Conservation (phyloP, 2,888 invertebrate species). For the Macrophya alboannulata region DNA sequence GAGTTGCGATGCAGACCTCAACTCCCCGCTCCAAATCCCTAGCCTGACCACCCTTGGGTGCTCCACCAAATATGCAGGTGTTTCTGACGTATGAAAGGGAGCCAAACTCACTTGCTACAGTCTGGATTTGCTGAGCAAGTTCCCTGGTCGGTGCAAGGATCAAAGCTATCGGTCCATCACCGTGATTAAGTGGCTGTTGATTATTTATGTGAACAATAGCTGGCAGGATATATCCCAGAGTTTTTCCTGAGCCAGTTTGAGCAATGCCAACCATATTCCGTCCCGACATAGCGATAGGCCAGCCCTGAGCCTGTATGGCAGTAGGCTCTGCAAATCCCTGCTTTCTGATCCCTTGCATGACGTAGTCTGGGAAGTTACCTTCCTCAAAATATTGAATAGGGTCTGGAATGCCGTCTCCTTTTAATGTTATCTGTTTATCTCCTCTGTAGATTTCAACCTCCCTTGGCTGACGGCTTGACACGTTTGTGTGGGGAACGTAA, state of each 20-base stretch:
- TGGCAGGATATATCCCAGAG: slow-evolving; percentile 90
- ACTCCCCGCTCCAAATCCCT: slow-evolving; percentile 89
- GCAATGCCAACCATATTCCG: slow-evolving; percentile 93
- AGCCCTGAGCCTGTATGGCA: slow-evolving; percentile 92
- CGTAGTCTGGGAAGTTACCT: slow-evolving; percentile 89
- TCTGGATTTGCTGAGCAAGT: slow-evolving; percentile 91
- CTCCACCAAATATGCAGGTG: slow-evolving; percentile 95
- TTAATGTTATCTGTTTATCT: slow-evolving; percentile 88
- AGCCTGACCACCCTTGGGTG: slow-evolving; percentile 90
- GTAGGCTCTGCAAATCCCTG: slow-evolving; percentile 90
- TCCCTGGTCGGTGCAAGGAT: slow-evolving; percentile 91
- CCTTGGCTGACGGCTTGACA: slow-evolving; percentile 83
- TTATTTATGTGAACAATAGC: slow-evolving; percentile 94
- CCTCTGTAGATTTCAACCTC: slow-evolving; percentile 87
- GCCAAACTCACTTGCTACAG: slow-evolving; percentile 92
- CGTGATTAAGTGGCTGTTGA: slow-evolving; percentile 88
- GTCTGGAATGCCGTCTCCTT: slow-evolving; percentile 87
- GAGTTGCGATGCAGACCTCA: slow-evolving; percentile 95
- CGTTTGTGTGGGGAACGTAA: slow-evolving; percentile 88
- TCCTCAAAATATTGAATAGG: slow-evolving; percentile 91
- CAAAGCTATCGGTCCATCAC: slow-evolving; percentile 93
- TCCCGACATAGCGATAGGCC: slow-evolving; percentile 93
- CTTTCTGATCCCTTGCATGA: slow-evolving; percentile 84
- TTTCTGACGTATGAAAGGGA: slow-evolving; percentile 89
- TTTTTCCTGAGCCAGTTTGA: slow-evolving; percentile 92